Percentiles rank a stretch among this genome's conserved stretches.
Evolutionary conservation across 2,888 invertebrate species (phyloP).

Genomic region (Zygaena filipendulae): DNA sequence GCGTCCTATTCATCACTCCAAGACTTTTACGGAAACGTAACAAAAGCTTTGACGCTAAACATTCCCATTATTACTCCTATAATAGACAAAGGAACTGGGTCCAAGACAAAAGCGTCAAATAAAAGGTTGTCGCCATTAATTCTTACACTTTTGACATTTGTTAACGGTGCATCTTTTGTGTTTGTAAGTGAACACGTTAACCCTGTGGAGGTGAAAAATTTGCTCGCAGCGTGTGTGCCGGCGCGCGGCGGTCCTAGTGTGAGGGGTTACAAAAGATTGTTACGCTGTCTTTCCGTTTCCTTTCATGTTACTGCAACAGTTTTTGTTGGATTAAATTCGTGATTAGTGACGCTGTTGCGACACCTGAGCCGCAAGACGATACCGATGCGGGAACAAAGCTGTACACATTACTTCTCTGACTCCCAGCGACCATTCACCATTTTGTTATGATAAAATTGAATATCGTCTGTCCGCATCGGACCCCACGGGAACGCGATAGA

Average conservation of each 20-base stretch:
- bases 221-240: conserved; percentile 46
- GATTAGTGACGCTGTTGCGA: conserved; percentile 54
- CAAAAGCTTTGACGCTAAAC: conserved; percentile 63
- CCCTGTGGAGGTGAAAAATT: conserved; percentile 47
- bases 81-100: conserved; percentile 61
- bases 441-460: conserved; percentile 54
- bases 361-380: conserved; percentile 55
- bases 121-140: conserved; percentile 63
- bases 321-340: conserved; percentile 29
- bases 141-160: conserved; percentile 56
- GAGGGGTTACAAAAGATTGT: conserved; percentile 30
- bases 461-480: too few relatives aligned
- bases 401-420: conserved; percentile 57
- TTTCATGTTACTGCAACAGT: conserved; percentile 40
- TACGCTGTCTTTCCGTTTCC: conserved; percentile 31
- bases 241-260: conserved; percentile 26
- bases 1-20: conserved; percentile 47
- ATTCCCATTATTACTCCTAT: conserved; percentile 57
- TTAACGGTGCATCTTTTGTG: conserved; percentile 56
- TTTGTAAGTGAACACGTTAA: conserved; percentile 30
- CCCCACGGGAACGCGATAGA: conserved; percentile 56
- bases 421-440: conserved; percentile 41
- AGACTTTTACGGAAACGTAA: conserved; percentile 41
- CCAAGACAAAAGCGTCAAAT: conserved; percentile 52
- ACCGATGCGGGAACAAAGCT: conserved; percentile 54